A percentile compares a stretch with the other conserved stretches of the same genome.
These are phyloP conservation scores for Drosophila repletoides DNA, from an alignment of 1,140 invertebrate species.

Conservation along the genomic window DNA sequence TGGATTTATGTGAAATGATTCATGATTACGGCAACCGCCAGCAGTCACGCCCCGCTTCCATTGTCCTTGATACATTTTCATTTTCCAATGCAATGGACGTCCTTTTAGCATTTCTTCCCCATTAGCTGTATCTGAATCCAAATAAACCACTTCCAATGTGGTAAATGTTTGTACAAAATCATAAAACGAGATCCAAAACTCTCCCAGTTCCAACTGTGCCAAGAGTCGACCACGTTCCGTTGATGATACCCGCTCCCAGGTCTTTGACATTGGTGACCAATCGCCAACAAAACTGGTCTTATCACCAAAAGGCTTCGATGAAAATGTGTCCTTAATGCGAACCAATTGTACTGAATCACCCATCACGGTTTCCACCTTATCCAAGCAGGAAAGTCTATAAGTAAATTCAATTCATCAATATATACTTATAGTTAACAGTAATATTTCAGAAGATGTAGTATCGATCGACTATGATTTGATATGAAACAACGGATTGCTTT, in stretches of 20 bases:
- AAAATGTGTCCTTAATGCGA: conserved; percentile 88
- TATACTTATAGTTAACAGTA: too few relatives aligned
- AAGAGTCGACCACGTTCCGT: conserved; percentile 89
- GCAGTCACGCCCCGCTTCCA: conserved; percentile 95
- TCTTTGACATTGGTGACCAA: conserved; percentile 87
- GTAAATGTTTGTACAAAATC: conserved; percentile 94
- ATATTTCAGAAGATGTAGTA: too few relatives aligned
- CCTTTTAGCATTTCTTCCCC: conserved; percentile 91
- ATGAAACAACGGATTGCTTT: too few relatives aligned
- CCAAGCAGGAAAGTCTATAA: conserved; percentile 88
- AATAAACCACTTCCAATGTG: conserved; percentile 92
- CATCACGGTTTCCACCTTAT: conserved; percentile 89
- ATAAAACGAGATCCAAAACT: conserved; percentile 94
- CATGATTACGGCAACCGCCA: conserved; percentile 94
- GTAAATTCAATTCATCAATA: conserved; percentile 82
- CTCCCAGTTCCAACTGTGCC: conserved; percentile 87
- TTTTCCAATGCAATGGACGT: conserved; percentile 91
- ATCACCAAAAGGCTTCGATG: conserved; percentile 83
- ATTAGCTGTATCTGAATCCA: conserved; percentile 92
- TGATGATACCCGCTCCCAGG: conserved; percentile 90
- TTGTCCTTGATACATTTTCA: conserved; percentile 92
- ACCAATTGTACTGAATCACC: conserved; percentile 89
- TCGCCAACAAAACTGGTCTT: conserved; percentile 88
- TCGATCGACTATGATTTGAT: too few relatives aligned
- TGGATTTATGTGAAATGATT: conserved; percentile 97